phyloP scores from a whole-genome alignment of 1,140 invertebrate species.

The Pseudomyrmex dendroicus region DNA sequence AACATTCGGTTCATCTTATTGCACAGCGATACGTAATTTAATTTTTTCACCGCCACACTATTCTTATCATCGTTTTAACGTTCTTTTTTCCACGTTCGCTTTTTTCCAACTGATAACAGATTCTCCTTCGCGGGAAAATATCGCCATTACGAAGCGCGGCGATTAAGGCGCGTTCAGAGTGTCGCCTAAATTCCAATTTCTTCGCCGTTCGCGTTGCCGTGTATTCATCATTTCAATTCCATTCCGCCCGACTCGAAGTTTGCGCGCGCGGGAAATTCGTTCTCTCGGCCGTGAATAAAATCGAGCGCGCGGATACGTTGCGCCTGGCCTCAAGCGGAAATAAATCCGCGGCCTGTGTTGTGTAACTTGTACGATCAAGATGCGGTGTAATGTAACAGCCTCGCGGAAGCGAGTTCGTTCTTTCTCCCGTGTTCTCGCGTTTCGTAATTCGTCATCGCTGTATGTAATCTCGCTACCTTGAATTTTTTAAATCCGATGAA shows the following conservation, averaged over 20 bases:
- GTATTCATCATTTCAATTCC: slow-evolving; percentile 52
- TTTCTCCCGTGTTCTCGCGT: background rate
- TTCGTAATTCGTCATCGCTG: slow-evolving; percentile 29
- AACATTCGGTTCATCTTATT: background rate
- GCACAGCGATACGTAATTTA: slow-evolving; percentile 20
- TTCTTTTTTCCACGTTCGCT: background rate
- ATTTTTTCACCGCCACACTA: background rate
- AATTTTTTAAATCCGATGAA: slow-evolving; percentile 46
- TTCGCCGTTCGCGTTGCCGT: slow-evolving; percentile 20
- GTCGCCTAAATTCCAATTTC: slow-evolving; percentile 46
- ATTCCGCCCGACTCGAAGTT: slow-evolving; percentile 39
- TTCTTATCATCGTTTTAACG: slow-evolving; percentile 27
- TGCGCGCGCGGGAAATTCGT: slow-evolving; percentile 52
- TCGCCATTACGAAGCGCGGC: slow-evolving; percentile 26
- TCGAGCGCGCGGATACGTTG: slow-evolving; percentile 26
- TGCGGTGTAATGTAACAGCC: background rate
- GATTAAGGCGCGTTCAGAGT: slow-evolving; percentile 39
- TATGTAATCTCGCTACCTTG: slow-evolving; percentile 22
- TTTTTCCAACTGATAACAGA: slow-evolving; percentile 40
- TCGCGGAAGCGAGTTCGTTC: background rate
- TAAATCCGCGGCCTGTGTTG: slow-evolving; percentile 31
- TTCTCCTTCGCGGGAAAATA: slow-evolving; percentile 19
- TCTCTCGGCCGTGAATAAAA: slow-evolving; percentile 46
- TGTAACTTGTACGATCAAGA: slow-evolving; percentile 36
- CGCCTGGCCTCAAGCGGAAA: slow-evolving; percentile 47